phyloP scores from a whole-genome alignment of 64 coral and sea anemone genomes.

The Montipora capricornis region DNA sequence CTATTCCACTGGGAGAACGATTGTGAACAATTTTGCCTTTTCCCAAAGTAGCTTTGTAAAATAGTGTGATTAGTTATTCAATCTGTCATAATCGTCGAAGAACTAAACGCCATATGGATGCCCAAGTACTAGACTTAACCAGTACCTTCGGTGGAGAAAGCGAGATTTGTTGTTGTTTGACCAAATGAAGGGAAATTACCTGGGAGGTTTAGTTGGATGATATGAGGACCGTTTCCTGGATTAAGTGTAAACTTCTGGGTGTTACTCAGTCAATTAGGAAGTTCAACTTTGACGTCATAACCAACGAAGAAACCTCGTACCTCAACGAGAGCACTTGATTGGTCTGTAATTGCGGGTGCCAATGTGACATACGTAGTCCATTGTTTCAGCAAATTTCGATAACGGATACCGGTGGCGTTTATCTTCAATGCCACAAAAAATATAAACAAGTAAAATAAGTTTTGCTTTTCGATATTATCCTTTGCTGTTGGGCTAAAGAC shows the following conservation, averaged over 20 bases:
- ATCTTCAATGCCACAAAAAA: slow-evolving; percentile 27
- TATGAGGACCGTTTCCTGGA: slow-evolving; percentile 27
- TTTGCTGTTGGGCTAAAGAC: neutral
- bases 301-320: slow-evolving; percentile 81
- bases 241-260: slow-evolving; percentile 61
- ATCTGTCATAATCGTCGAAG: too few relatives aligned
- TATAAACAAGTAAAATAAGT: neutral
- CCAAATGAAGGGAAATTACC: neutral
- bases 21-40: too few relatives aligned
- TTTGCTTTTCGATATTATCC: neutral
- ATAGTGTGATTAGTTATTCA: too few relatives aligned
- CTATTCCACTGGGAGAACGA: too few relatives aligned
- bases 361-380: slow-evolving; percentile 79
- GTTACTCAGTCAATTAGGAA: slow-evolving; percentile 58
- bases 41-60: too few relatives aligned
- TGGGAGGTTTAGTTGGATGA: slow-evolving; percentile 17
- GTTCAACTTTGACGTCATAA: slow-evolving; percentile 64
- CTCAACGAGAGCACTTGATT: slow-evolving; percentile 21
- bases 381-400: slow-evolving; percentile 61
- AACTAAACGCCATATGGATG: too few relatives aligned
- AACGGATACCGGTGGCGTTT: slow-evolving; percentile 77
- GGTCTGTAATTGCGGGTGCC: slow-evolving; percentile 24
- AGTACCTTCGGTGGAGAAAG: neutral
- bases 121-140: neutral
- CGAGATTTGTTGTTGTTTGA: neutral